A percentile compares a stretch with the other conserved stretches of the same genome.
phyloP scores from a whole-genome alignment of 2,888 invertebrate species.

The Drosophila aldrichi region DNA sequence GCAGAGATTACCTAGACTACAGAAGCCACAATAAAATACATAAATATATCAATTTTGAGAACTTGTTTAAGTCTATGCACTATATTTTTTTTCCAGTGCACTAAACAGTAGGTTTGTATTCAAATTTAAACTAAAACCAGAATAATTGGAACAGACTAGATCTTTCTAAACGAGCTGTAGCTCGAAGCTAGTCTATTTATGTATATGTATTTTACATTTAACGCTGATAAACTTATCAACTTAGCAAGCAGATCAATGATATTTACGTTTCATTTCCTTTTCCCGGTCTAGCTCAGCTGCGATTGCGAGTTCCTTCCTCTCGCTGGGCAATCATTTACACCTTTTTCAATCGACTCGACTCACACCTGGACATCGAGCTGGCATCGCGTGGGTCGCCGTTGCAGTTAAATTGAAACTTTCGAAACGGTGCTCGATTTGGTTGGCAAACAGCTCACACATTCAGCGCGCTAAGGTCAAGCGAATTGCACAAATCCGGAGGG shows the following conservation, averaged over 20 bases:
- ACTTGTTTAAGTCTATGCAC: too few species aligned
- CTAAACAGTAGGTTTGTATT: neutral
- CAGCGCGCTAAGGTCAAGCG: conserved; percentile 52
- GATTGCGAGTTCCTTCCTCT: conserved; percentile 8
- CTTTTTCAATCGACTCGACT: conserved; percentile 17
- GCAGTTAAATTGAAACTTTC: conserved; percentile 49
- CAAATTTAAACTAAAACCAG: neutral
- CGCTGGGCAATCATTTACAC: neutral
- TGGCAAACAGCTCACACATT: conserved; percentile 54
- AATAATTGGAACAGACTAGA: neutral
- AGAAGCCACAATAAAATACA: neutral
- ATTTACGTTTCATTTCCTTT: conserved; percentile 43
- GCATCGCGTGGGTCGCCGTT: conserved; percentile 37
- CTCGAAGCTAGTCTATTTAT: neutral
- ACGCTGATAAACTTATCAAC: neutral
- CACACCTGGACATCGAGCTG: conserved; percentile 33
- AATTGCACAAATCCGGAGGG: conserved; percentile 61
- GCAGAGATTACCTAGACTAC: neutral
- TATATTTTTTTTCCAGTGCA: neutral
- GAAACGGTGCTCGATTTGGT: conserved; percentile 47
- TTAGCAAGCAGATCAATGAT: neutral
- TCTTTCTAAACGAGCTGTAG: neutral
- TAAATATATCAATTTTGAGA: neutral
- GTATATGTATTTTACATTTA: too few species aligned
- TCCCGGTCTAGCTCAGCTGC: conserved; percentile 39